Conservation (phyloP, 2,113 vertebrate species). For the Ondatra zibethicus region DNA sequence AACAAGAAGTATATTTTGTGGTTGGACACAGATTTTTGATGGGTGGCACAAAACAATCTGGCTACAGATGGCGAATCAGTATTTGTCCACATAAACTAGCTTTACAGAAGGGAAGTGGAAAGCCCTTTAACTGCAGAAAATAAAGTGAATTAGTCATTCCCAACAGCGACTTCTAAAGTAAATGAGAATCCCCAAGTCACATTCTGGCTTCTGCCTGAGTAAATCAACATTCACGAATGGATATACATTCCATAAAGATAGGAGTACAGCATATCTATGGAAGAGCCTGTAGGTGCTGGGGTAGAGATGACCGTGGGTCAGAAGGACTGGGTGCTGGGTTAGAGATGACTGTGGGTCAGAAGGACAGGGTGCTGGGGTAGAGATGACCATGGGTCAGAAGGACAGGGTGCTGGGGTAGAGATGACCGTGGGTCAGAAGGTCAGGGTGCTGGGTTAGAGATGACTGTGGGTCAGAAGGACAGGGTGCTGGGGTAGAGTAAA, state of each 20-base stretch:
- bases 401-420: too few species aligned
- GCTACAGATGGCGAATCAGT: background rate
- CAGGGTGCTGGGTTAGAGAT: background rate
- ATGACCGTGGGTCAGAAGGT: too few species aligned
- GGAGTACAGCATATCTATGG: background rate
- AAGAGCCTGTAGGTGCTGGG: background rate
- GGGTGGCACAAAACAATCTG: background rate
- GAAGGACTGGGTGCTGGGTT: background rate
- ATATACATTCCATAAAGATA: background rate
- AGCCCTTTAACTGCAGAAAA: background rate
- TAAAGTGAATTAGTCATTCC: background rate
- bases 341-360: background rate
- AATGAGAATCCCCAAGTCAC: background rate
- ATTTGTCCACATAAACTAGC: background rate
- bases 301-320: background rate
- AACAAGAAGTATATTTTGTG: background rate
- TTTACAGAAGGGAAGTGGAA: background rate
- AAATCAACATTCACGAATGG: background rate
- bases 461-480: too few species aligned
- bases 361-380: too few species aligned
- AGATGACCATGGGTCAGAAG: background rate
- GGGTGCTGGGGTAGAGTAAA: background rate
- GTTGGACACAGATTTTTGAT: background rate
- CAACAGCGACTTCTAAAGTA: background rate
- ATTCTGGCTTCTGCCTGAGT: background rate